A percentile compares a stretch with the other conserved stretches of the same genome.
Conservation (phyloP, 2,113 vertebrate species). For the Solea solea region DNA sequence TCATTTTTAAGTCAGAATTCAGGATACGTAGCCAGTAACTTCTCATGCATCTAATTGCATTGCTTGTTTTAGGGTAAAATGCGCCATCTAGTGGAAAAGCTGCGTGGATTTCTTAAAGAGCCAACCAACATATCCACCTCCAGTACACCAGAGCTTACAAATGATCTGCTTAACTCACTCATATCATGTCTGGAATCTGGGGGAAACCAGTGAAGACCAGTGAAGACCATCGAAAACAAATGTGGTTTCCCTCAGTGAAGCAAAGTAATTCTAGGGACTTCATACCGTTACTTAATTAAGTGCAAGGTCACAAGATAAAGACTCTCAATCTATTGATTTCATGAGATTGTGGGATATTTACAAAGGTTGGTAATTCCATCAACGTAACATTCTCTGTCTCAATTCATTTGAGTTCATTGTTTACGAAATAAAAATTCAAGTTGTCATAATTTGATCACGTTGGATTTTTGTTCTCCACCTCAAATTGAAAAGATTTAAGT, state of each 20-base stretch:
- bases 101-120: constrained; percentile 75
- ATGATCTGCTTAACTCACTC: constrained; percentile 25
- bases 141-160: constrained; percentile 30
- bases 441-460: no score
- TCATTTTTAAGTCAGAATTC: neutral
- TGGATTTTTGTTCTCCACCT: no score
- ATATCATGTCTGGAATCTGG: constrained; percentile 33
- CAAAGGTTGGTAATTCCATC: no score
- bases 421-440: no score
- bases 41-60: neutral
- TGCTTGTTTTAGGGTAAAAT: constrained; percentile 78
- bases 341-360: no score
- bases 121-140: constrained; percentile 41
- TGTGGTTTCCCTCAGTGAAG: constrained; percentile 29
- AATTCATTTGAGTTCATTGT: no score
- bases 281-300: constrained; percentile 1
- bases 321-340: no score
- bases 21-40: neutral
- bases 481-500: no score
- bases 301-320: no score
- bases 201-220: constrained; percentile 27
- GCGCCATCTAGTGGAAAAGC: constrained; percentile 80
- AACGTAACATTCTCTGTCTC: no score
- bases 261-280: constrained; percentile 27
- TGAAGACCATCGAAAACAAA: constrained; percentile 51